Conservation (phyloP, 2,797 vertebrate species). For the Sciurus carolinensis region DNA sequence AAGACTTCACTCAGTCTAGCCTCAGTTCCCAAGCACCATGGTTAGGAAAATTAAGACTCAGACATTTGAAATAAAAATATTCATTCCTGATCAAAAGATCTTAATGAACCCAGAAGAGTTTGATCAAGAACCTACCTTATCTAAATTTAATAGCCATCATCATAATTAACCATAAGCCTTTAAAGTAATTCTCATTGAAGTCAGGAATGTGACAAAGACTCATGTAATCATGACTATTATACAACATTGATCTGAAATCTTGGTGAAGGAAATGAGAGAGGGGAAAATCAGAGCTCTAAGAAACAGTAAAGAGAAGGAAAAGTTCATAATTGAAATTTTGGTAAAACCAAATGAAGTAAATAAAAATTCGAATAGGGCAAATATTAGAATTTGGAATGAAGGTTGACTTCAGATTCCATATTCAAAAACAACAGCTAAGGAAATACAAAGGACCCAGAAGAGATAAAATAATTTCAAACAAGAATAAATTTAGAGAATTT, state of each 20-base stretch:
- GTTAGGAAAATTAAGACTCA: background rate
- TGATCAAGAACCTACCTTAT: slow-evolving; percentile 51
- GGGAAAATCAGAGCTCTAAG: background rate
- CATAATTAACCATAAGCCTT: slow-evolving; percentile 45
- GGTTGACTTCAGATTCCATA: background rate
- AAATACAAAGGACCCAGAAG: background rate
- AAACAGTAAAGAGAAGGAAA: background rate
- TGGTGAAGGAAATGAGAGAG: background rate
- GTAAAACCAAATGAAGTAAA: background rate
- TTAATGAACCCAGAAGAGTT: slow-evolving; percentile 40
- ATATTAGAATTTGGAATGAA: background rate
- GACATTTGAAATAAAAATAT: slow-evolving; percentile 54
- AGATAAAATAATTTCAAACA: background rate
- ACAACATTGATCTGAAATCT: background rate
- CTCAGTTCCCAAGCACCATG: background rate
- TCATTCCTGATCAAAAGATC: slow-evolving; percentile 48
- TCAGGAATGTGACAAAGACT: background rate
- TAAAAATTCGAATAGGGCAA: background rate
- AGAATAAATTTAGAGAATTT: background rate
- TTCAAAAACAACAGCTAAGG: background rate
- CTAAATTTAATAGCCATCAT: slow-evolving; percentile 63
- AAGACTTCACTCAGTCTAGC: background rate
- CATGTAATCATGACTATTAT: background rate
- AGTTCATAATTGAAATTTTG: background rate
- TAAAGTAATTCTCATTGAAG: slow-evolving; percentile 63